A percentile compares a stretch with the other conserved stretches of the same genome.
Evolutionary conservation across 2,797 vertebrate species (phyloP).

Genomic region (Pantherophis vulpinus): DNA sequence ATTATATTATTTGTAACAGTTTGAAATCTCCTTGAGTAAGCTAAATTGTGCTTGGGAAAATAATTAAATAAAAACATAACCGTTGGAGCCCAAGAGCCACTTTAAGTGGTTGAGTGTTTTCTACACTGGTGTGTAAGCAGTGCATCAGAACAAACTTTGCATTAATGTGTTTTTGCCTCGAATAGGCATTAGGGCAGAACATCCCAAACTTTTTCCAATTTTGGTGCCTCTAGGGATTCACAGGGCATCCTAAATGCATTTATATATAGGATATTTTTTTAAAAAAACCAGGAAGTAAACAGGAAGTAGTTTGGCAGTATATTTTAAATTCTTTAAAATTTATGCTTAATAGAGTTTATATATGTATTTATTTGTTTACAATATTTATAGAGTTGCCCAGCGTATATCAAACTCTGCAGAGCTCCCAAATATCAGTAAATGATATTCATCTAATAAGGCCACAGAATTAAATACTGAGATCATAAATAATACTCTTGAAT

Average conservation of each 20-base stretch:
- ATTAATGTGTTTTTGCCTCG: not conserved
- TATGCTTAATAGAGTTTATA: not conserved
- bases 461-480: slow-evolving; percentile 4
- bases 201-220: not conserved
- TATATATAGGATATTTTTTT: not conserved
- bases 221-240: not conserved
- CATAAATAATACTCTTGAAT: not conserved
- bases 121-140: not conserved
- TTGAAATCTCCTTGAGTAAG: not conserved
- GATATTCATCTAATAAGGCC: not conserved
- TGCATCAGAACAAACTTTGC: not conserved
- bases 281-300: not conserved
- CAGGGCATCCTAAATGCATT: not conserved
- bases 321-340: not conserved
- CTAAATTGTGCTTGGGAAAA: not conserved
- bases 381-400: not conserved
- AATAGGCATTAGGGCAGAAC: not conserved
- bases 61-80: not conserved
- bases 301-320: not conserved
- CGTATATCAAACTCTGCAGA: not conserved
- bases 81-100: slow-evolving; percentile 8
- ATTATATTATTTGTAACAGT: not conserved
- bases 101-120: not conserved
- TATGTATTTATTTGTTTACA: not conserved
- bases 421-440: not conserved